Conservation (phyloP, 1,140 invertebrate genomes). For the Ceratina australensis region DNA sequence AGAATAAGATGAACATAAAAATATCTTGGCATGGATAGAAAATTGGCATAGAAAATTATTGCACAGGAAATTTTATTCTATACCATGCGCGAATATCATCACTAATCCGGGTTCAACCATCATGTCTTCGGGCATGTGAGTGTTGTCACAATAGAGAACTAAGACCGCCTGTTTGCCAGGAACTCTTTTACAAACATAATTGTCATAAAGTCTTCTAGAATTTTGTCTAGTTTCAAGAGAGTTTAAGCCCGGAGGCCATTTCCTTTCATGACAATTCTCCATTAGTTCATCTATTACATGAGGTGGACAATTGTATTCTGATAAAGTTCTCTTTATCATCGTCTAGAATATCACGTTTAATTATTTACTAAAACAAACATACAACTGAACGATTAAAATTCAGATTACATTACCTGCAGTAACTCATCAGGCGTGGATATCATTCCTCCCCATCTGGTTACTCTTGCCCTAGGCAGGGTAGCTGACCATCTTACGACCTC, state of each 20-base stretch:
- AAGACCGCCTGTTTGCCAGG: conserved; percentile 97
- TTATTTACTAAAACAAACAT: background rate
- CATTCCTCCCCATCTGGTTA: conserved; percentile 98
- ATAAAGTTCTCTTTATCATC: conserved; percentile 94
- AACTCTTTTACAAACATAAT: conserved; percentile 95
- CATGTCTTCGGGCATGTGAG: conserved; percentile 96
- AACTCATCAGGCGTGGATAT: conserved; percentile 94
- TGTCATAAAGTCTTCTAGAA: conserved; percentile 95
- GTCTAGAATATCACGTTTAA: conserved; percentile 80
- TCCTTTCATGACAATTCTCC: conserved; percentile 97
- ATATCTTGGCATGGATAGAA: conserved; percentile 12
- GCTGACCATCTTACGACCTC: conserved; percentile 95
- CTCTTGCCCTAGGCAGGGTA: conserved; percentile 90
- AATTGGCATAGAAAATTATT: background rate
- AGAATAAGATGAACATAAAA: conserved; percentile 25
- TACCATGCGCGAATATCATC: conserved; percentile 99
- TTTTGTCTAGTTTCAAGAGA: conserved; percentile 96
- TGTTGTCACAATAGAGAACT: conserved; percentile 96
- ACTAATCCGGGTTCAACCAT: conserved; percentile 97
- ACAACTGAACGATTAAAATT: conserved; percentile 5
- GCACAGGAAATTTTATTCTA: conserved; percentile 83
- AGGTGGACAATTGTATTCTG: conserved; percentile 94
- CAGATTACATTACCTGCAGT: conserved; percentile 9
- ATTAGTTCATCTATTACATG: conserved; percentile 96
- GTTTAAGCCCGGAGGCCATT: conserved; percentile 95